Percentiles rank a stretch among this genome's conserved stretches.
These are phyloP conservation scores for Tupaia chinensis DNA, from an alignment of 2,113 vertebrate genomes.

Conservation along the genomic window DNA sequence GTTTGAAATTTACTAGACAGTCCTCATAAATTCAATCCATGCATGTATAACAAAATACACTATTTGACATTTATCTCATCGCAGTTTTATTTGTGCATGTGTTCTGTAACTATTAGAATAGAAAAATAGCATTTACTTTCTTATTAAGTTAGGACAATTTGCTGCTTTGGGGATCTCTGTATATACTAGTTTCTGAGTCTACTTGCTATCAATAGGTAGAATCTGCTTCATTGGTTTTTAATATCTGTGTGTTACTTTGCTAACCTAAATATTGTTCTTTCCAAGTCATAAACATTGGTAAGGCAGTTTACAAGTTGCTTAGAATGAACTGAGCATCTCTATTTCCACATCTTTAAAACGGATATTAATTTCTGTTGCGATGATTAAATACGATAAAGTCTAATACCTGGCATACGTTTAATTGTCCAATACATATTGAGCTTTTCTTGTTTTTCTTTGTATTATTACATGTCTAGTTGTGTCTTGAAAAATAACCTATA, in stretches of 20 bases:
- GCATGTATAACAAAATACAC: constrained; percentile 46
- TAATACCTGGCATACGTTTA: not conserved
- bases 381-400: not conserved
- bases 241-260: not conserved
- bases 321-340: not conserved
- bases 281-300: not conserved
- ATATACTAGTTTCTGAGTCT: not conserved
- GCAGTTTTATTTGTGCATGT: not conserved
- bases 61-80: constrained; percentile 10
- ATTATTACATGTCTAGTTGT: not conserved
- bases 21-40: constrained; percentile 44
- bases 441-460: not conserved
- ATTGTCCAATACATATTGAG: not conserved
- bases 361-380: not conserved
- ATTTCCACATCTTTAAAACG: not conserved
- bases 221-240: not conserved
- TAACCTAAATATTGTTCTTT: not conserved
- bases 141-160: not conserved
- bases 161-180: not conserved
- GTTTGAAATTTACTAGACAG: constrained; percentile 29
- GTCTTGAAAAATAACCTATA: not conserved
- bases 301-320: not conserved
- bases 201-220: not conserved
- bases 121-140: not conserved
- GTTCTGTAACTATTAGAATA: not conserved